Percentiles rank a stretch among this genome's conserved stretches.
Conservation (phyloP, 2,888 invertebrate genomes). For the Drosophila nigricruria region DNA sequence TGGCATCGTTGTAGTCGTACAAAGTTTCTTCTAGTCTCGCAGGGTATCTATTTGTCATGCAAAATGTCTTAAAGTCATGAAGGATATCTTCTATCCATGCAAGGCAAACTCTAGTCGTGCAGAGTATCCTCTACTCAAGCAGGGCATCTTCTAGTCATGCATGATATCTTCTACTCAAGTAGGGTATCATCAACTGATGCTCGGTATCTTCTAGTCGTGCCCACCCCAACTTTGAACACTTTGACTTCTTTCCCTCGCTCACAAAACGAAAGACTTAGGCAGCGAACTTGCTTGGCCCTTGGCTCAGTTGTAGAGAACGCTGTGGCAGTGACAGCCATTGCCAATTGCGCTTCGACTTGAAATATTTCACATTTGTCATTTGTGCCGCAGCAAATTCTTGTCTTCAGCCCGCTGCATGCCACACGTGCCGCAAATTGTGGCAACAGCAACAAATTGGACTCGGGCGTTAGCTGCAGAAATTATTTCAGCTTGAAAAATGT, state of each 20-base stretch:
- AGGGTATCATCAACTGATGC: background rate
- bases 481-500: background rate
- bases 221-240: background rate
- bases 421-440: constrained; percentile 3
- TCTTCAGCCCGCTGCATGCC: constrained; percentile 4
- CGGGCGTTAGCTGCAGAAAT: constrained; percentile 4
- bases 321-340: constrained; percentile 8
- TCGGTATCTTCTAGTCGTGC: background rate
- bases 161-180: background rate
- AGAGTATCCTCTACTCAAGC: background rate
- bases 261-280: constrained; percentile 51
- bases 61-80: too few species aligned
- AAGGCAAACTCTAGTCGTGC: background rate
- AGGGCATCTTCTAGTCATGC: background rate
- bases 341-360: background rate
- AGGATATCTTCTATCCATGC: background rate
- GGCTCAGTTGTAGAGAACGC: constrained; percentile 23
- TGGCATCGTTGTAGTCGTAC: background rate
- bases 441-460: constrained; percentile 1
- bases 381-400: background rate
- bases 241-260: background rate
- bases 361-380: constrained; percentile 8
- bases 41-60: too few species aligned
- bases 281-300: constrained; percentile 38
- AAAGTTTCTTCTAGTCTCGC: background rate